phyloP scores from a whole-genome alignment of 2,797 vertebrate genomes.

The Notamacropus eugenii region DNA sequence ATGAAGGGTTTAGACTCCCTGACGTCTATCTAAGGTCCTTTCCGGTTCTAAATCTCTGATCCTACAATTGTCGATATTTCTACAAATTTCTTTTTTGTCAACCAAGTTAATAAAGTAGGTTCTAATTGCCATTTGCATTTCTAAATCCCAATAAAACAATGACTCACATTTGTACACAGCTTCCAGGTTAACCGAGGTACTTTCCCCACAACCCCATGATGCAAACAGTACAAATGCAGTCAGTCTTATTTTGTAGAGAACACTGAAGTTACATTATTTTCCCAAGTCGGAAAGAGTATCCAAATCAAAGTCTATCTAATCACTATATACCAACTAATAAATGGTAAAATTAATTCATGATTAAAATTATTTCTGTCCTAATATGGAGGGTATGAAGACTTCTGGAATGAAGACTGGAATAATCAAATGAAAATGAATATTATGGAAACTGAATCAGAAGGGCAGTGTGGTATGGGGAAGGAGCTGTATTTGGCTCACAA shows the following conservation, averaged over 20 bases:
- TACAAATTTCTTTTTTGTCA: conserved; percentile 26
- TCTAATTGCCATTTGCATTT: not conserved
- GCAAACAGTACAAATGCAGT: not conserved
- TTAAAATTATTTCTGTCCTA: not conserved
- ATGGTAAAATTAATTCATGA: not conserved
- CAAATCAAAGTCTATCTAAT: not conserved
- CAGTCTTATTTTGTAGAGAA: not conserved
- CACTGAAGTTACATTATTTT: not conserved
- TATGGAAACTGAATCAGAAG: conserved; percentile 55
- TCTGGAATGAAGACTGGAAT: conserved; percentile 47
- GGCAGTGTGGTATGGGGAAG: conserved; percentile 47
- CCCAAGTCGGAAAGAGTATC: not conserved
- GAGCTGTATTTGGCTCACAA: not conserved
- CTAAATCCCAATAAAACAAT: not conserved
- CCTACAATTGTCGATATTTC: not conserved
- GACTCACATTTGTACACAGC: not conserved
- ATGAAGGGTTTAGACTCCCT: not conserved
- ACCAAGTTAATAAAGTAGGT: not conserved
- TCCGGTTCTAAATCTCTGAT: not conserved
- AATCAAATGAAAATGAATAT: conserved; percentile 54
- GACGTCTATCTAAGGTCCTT: not conserved
- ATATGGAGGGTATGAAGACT: not conserved
- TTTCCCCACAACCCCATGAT: not conserved
- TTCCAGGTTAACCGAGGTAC: not conserved
- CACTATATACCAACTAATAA: not conserved